A percentile compares a stretch with the other conserved stretches of the same genome.
Evolutionary conservation across 2,113 vertebrate genomes (phyloP).

Genomic region (Cheilinus undulatus): DNA sequence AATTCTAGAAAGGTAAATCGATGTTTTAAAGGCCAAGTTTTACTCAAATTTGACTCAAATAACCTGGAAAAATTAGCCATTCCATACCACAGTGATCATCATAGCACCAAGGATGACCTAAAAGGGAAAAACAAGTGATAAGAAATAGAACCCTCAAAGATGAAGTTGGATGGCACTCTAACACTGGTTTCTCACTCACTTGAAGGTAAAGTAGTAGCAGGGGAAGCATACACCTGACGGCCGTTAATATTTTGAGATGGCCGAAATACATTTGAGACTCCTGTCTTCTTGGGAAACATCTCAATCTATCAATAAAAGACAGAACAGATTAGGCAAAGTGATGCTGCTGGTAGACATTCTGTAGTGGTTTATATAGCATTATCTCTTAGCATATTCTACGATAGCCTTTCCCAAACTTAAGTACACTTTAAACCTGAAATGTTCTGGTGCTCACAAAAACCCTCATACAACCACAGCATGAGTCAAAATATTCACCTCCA

Average conservation of each 20-base stretch:
- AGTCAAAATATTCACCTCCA: too few species aligned
- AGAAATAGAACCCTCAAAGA: neutral
- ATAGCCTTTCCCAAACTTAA: too few species aligned
- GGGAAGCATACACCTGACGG: conserved; percentile 60
- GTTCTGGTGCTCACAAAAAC: too few species aligned
- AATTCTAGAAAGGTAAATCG: conserved; percentile 16
- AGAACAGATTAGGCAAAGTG: neutral
- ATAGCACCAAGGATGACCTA: conserved; percentile 71
- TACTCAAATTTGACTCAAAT: neutral
- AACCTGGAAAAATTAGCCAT: neutral
- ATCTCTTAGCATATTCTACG: neutral
- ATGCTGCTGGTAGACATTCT: neutral
- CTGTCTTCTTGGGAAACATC: conserved; percentile 33
- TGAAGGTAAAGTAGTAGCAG: conserved; percentile 21
- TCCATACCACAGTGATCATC: conserved; percentile 67
- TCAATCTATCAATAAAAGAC: conserved; percentile 45
- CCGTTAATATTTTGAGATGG: conserved; percentile 48
- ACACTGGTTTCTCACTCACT: conserved; percentile 43
- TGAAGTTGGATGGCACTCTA: too few species aligned
- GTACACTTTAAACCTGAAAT: too few species aligned
- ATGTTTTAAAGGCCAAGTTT: neutral
- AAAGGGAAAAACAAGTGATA: neutral
- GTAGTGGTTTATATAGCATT: neutral
- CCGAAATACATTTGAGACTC: conserved; percentile 31
- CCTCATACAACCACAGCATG: too few species aligned